A percentile compares a stretch with the other conserved stretches of the same genome.
Conservation (phyloP, 2,888 invertebrate genomes). For the Julus scandinavius region DNA sequence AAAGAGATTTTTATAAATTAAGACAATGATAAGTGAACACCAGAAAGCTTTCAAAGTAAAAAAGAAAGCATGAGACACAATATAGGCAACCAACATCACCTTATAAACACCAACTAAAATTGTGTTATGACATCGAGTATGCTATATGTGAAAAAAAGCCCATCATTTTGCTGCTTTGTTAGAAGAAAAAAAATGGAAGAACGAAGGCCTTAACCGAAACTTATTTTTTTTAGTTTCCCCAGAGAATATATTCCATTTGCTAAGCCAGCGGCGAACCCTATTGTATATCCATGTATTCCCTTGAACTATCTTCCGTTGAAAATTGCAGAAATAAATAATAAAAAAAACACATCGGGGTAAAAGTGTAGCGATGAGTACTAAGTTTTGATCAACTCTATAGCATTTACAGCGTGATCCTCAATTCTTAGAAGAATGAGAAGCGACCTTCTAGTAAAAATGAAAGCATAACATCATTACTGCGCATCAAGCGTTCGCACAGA, state of each 20-base stretch:
- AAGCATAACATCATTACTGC: not conserved
- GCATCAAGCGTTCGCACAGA: not conserved
- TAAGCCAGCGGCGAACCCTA: not conserved
- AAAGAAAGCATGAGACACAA: not conserved
- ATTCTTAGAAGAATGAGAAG: not conserved
- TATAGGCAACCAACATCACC: slow-evolving; percentile 22
- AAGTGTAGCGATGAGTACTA: not conserved
- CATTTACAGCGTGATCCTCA: not conserved
- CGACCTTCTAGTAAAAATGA: slow-evolving; percentile 11
- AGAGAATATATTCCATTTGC: slow-evolving; percentile 20
- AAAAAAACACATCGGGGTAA: not conserved
- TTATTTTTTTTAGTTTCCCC: not conserved
- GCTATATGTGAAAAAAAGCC: not conserved
- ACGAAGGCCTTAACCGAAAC: not conserved
- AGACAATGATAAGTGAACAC: slow-evolving; percentile 38
- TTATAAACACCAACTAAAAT: not conserved
- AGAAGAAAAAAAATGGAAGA: not conserved
- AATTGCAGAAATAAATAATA: not conserved
- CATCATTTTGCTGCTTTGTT: slow-evolving; percentile 9
- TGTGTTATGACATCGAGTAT: not conserved
- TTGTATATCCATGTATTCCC: not conserved
- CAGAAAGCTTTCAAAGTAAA: slow-evolving; percentile 29
- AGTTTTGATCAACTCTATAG: slow-evolving; percentile 6
- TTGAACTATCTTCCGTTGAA: not conserved
- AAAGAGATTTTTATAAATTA: slow-evolving; percentile 21